phyloP scores from a whole-genome alignment of 2,797 vertebrate genomes.

The Tauraco hartlaubi region DNA sequence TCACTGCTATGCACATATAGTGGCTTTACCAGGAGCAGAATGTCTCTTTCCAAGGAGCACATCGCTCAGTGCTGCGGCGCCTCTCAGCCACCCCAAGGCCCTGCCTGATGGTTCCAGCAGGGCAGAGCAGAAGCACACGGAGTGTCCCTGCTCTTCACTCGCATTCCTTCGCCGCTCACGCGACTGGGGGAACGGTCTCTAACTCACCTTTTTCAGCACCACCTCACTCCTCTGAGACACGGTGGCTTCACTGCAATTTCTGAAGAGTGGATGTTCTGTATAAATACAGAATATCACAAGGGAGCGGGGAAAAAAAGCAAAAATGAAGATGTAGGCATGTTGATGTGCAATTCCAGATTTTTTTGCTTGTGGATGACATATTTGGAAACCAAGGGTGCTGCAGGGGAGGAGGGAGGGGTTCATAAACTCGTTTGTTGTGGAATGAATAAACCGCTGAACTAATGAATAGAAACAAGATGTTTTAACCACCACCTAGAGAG shows the following conservation, averaged over 20 bases:
- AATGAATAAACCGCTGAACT: constrained; percentile 58
- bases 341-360: background rate
- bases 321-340: background rate
- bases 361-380: background rate
- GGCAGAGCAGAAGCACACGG: fast-evolving
- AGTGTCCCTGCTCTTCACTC: background rate
- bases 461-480: constrained; percentile 75
- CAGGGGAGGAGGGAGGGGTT: constrained; percentile 5
- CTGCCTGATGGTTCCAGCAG: fast-evolving
- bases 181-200: background rate
- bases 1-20: fast-evolving
- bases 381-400: constrained; percentile 31
- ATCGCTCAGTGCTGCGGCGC: background rate
- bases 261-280: background rate
- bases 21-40: background rate
- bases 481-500: constrained; percentile 66
- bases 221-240: background rate
- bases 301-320: fast-evolving
- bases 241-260: background rate
- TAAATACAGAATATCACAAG: background rate
- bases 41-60: background rate
- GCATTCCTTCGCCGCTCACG: background rate
- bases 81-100: background rate
- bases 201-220: background rate
- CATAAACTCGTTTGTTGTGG: constrained; percentile 3